Base-by-base conservation (phyloP, 2,888 invertebrate genomes). In the Ophion ellenae region DNA sequence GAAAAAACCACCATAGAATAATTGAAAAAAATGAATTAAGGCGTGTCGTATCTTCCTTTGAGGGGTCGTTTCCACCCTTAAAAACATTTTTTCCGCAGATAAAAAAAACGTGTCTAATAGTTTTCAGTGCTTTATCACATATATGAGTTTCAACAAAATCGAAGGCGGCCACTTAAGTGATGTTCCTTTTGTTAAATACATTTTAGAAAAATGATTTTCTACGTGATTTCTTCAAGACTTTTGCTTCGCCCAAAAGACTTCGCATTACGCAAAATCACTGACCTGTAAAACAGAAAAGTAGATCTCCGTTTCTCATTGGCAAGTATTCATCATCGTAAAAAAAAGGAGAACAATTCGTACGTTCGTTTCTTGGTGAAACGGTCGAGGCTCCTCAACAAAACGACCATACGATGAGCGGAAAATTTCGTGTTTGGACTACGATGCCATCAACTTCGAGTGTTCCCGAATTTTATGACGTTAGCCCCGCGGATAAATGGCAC, bases 381-480 rank as follows among this genome's bases (percentile, higher is more conserved):
- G 66, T 82, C 76, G 17, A 82, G 57, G 76, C 63, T 53, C 53
- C 40, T 70, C 71, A 70, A 76, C 71, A 77, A 82, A 77, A 77
- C 67, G 77, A 77, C 24, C 45, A 78, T 59, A 77, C 77, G 63
- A 70, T 71, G 66, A 57, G 47, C 47, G 59, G n/a, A 47, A 66
- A 78, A 32, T 40, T 36, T 20, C 59, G 2, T 9, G 28, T n/a
- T 40, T 64, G 36, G 53, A 45, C 40, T 71, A 47, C 57, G 59
- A 78, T n/a, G 45, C 74, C 63, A 75, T 81, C 53, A 81, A 53
- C 77, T 73, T 71, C 59, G 77, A 67, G 53, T 77, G 73, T 66
- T 64, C 28, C 32, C 67, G 69, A 75, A 64, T 73, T 77, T 83
- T 76, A 77, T 78, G 83, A 82, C 64, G 66, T 77, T 71, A 71